Evolutionary conservation across 2,888 invertebrate species (phyloP), one percentile per base, ranked within the genome.

Genomic region (Rhaphigaster nebulosa): DNA sequence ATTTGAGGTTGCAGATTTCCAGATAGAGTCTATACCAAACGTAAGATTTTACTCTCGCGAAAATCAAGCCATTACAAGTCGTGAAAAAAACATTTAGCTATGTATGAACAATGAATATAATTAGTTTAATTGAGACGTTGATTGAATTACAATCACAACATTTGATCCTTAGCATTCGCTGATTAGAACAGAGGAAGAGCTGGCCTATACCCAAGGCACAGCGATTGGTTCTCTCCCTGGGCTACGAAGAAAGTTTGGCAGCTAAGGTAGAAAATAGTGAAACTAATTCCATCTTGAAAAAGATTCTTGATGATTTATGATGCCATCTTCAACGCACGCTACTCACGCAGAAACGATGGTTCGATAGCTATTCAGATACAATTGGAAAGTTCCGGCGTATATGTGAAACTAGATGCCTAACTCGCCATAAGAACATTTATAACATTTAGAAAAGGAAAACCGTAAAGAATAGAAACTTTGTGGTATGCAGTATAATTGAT

Each of bases 171-270:
- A 45, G 6, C 45, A 84, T 84, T 84, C 8, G 45, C 45, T 10
- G 84, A 84, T n/a, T 45, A 76, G 29, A 18, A 34, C 4, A 5
- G 15, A 70, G 70, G 84, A 84, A 84, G 80, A 38, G 23, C 23
- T 80, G 80, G 80, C 80, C 13, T 34, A 5, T 34, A 34, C 4
- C 65, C 65, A 65, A 65, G 23, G 41, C 45, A n/a, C n/a, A n/a
- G 45, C n/a, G 45, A 84, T 84, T n/a, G 15, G 26, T n/a, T 84
- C 4, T n/a, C n/a, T 26, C 80, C 80, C 10, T 18, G 45, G 84
- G 84, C 84, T 5, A n/a, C n/a, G 41, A 84, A 84, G 84, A 84
- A 84, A 84, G 84, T 50, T 84, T 84, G 84, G 84, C 84, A 84
- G n/a, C 5, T n/a, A 4, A 10, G 45, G 18, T 84, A 84, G 84